These are phyloP conservation scores for Scelioninae gen. 1 DNA, from an alignment of 2,888 invertebrate species.

Conservation along the genomic window DNA sequence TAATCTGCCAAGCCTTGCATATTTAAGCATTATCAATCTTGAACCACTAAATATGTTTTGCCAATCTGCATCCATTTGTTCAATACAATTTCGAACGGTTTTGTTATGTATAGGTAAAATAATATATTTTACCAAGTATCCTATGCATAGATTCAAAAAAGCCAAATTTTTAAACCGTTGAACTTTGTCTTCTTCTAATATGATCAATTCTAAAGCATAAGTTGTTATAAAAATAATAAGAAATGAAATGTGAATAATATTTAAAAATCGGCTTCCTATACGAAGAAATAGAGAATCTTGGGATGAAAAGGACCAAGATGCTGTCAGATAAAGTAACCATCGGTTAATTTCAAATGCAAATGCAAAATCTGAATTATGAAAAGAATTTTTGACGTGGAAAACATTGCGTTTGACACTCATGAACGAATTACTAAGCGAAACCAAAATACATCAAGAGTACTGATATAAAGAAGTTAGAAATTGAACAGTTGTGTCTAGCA, in stretches of 20 bases:
- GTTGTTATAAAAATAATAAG: slow-evolving; percentile 1
- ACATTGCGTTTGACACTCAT: slow-evolving; percentile 18
- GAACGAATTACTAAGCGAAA: not conserved
- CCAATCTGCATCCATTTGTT: slow-evolving; percentile 45
- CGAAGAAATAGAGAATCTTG: slow-evolving; percentile 5
- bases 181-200: not conserved
- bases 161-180: slow-evolving; percentile 26
- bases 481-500: no score
- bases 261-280: slow-evolving; percentile 9
- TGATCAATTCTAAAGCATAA: slow-evolving; percentile 1
- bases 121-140: slow-evolving; percentile 30
- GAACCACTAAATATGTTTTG: slow-evolving; percentile 11
- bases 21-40: slow-evolving; percentile 20
- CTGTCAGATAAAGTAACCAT: slow-evolving; percentile 32
- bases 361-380: slow-evolving; percentile 23
- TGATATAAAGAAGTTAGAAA: no score
- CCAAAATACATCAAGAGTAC: no score
- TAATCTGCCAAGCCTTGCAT: slow-evolving; percentile 12
- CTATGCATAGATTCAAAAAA: slow-evolving; percentile 19
- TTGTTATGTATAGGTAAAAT: not conserved
- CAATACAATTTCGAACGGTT: slow-evolving; percentile 13
- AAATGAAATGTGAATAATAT: slow-evolving; percentile 6
- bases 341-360: slow-evolving; percentile 33
- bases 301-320: slow-evolving; percentile 19
- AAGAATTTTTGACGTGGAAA: slow-evolving; percentile 5